Base-by-base conservation (phyloP, 2,113 vertebrate genomes). In the Riparia riparia region DNA sequence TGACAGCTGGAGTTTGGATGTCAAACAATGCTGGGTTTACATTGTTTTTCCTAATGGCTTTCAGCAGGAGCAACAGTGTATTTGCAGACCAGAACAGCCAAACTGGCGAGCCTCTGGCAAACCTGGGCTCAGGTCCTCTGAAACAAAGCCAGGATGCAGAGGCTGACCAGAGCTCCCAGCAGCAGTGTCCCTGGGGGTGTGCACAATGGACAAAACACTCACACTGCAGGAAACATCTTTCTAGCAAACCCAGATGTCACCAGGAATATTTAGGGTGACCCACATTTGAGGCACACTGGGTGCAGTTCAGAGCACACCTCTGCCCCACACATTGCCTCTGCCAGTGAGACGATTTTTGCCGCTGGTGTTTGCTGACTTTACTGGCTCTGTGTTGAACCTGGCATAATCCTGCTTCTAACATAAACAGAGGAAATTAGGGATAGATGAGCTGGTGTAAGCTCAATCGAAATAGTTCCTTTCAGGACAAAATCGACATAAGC, bases 171-270 rank as follows among this genome's bases (percentile, higher is more conserved):
- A 78, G 65, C 44, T 56, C 14, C 25, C 1, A 7, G 39, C 15
- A 84, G 56, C 28, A 21, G 7, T 0, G 7, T 28, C 34, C 42
- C 25, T 7, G 57, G 10, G 49, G 37, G 6, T 5, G 41, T 41
- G 32, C 80, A 65, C 29, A 7, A 4, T 0, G 2, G 6, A 64
- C 13, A 14, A 29, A 61, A 54, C 0, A 3, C 14, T 57, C 10
- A 39, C 17, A 18, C 8, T 1, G 44, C 64, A 58, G 34, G 10
- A 42, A 66, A 32, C 26, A 13, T 7, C 31, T 7, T 61, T 34
- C 28, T 54, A 51, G 34, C 17, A 66, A 73, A 24, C n/a, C 44
- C 57, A 60, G 31, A 4, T 14, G 29, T 5, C 71, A 78, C 37
- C 32, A 45, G n/a, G n/a, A n/a, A n/a, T n/a, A n/a, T n/a, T n/a